Percentiles rank a stretch among this genome's conserved stretches.
These are phyloP conservation scores for Onychostruthus taczanowskii DNA, from an alignment of 2,113 vertebrate species.

Conservation along the genomic window DNA sequence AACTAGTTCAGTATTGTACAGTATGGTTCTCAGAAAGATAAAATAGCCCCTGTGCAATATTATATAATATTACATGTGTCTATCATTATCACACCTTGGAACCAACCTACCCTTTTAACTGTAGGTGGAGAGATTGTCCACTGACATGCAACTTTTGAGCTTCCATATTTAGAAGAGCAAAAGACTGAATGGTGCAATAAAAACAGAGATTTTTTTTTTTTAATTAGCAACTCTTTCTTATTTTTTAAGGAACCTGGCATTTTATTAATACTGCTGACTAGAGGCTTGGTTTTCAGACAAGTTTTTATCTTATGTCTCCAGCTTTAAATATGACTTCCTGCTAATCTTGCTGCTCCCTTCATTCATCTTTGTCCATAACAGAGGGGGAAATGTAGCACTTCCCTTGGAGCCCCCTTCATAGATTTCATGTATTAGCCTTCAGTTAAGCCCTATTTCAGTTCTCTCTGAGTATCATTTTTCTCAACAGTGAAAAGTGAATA, in stretches of 20 bases:
- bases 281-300: background rate
- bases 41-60: slow-evolving; percentile 53
- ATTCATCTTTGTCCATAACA: background rate
- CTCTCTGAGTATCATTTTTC: background rate
- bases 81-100: slow-evolving; percentile 10
- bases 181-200: background rate
- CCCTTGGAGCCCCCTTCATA: background rate
- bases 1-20: slow-evolving; percentile 24
- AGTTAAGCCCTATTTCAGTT: background rate
- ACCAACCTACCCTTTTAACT: background rate
- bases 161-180: background rate
- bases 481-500: background rate
- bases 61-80: background rate
- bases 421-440: background rate
- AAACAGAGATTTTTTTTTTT: background rate
- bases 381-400: background rate
- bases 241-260: background rate
- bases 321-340: background rate
- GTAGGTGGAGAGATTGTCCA: background rate
- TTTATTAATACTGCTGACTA: background rate
- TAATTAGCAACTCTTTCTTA: background rate
- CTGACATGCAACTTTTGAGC: background rate
- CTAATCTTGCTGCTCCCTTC: background rate
- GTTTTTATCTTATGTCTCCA: background rate
- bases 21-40: slow-evolving; percentile 22